phyloP scores from a whole-genome alignment of 2,113 vertebrate genomes.

The Geococcyx californianus region DNA sequence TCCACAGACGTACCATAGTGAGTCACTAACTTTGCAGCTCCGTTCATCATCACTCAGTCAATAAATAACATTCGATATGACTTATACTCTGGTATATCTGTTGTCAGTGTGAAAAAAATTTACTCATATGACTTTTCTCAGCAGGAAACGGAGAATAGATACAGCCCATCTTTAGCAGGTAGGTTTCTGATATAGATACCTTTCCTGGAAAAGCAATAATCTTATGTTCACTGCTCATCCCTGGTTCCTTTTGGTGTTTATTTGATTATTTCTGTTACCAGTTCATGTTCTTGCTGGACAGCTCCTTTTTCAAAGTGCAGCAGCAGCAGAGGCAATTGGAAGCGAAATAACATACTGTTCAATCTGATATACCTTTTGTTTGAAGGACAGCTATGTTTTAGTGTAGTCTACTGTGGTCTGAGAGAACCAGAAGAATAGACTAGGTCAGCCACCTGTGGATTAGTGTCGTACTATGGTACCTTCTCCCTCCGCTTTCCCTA shows the following conservation, averaged over 20 bases:
- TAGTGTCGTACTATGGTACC: neutral
- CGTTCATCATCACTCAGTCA: neutral
- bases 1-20: neutral
- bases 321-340: neutral
- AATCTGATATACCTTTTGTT: neutral
- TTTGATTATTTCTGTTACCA: neutral
- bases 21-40: neutral
- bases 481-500: neutral
- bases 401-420: neutral
- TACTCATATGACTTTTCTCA: neutral
- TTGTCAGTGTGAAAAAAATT: neutral
- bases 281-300: slow-evolving; percentile 38
- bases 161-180: neutral
- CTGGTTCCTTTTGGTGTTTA: neutral
- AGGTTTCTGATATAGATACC: neutral
- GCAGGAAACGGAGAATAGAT: neutral
- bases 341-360: neutral
- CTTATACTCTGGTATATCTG: neutral
- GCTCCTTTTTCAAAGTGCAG: slow-evolving; percentile 12
- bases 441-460: neutral
- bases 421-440: neutral
- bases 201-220: neutral
- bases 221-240: neutral
- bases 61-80: neutral
- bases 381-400: neutral